Evolutionary conservation across 2,888 invertebrate genomes (phyloP).

Genomic region (Tridacna crocea): DNA sequence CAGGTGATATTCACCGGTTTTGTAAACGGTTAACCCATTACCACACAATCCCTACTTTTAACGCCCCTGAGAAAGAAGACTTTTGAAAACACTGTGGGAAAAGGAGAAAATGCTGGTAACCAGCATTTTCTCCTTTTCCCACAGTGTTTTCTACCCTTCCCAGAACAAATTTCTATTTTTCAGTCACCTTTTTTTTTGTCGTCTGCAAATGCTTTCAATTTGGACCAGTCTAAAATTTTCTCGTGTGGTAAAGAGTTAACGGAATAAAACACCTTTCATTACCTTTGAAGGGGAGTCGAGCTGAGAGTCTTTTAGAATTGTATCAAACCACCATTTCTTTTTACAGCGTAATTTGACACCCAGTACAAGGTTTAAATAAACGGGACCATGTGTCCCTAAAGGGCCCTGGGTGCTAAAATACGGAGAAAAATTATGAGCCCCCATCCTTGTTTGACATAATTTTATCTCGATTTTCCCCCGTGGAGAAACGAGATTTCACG

Average conservation of each 20-base stretch:
- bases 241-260: too few species aligned
- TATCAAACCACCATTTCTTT: conserved; percentile 17
- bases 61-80: neutral
- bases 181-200: too few species aligned
- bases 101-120: neutral
- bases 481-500: conserved; percentile 42
- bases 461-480: conserved; percentile 59
- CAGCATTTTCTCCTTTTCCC: conserved; percentile 6
- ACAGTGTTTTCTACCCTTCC: neutral
- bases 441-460: conserved; percentile 57
- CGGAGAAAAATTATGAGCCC: conserved; percentile 52
- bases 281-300: too few species aligned
- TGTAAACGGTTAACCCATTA: too few species aligned
- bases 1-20: too few species aligned
- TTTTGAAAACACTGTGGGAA: neutral
- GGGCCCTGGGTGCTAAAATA: conserved; percentile 50
- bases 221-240: too few species aligned
- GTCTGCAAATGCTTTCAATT: too few species aligned
- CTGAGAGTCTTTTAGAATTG: neutral
- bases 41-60: too few species aligned
- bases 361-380: conserved; percentile 8
- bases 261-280: too few species aligned
- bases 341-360: conserved; percentile 17
- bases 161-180: too few species aligned
- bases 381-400: conserved; percentile 28